Evolutionary conservation across 2,888 invertebrate species (phyloP).

Genomic region (Drosophila cyrtoloma): DNA sequence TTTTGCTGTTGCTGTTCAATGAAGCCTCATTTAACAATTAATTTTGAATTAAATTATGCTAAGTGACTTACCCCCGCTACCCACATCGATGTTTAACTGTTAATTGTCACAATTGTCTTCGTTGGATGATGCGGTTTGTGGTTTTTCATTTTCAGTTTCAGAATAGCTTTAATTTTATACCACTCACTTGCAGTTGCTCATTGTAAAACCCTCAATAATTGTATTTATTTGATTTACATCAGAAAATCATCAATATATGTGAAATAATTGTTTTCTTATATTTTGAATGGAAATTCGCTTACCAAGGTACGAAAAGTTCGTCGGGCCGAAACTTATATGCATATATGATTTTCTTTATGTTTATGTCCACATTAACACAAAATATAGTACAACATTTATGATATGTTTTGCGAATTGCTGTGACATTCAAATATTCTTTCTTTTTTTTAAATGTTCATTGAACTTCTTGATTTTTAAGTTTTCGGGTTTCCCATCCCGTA

Average conservation of each 20-base stretch:
- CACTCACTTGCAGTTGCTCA: slow-evolving; percentile 5
- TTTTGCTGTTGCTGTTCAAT: slow-evolving; percentile 11
- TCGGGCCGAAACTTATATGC: slow-evolving; percentile 7
- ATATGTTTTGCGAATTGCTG: slow-evolving; percentile 86
- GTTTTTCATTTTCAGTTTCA: slow-evolving; percentile 4
- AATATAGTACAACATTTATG: slow-evolving; percentile 85
- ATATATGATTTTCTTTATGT: slow-evolving; percentile 7
- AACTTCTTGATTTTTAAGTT: slow-evolving; percentile 37
- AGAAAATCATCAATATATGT: not conserved
- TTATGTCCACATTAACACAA: slow-evolving; percentile 74
- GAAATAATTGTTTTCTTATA: not conserved
- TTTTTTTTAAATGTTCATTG: slow-evolving; percentile 60
- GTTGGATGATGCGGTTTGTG: slow-evolving; percentile 16
- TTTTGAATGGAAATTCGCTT: slow-evolving; percentile 3
- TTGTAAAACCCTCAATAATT: not conserved
- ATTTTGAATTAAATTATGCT: slow-evolving; percentile 38
- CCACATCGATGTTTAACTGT: slow-evolving; percentile 14
- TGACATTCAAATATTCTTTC: slow-evolving; percentile 76
- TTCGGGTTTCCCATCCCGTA: slow-evolving; percentile 23
- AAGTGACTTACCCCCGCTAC: slow-evolving; percentile 24
- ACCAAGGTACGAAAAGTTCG: slow-evolving; percentile 20
- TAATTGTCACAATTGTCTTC: slow-evolving; percentile 50
- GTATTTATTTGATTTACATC: not conserved
- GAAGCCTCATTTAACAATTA: slow-evolving; percentile 36
- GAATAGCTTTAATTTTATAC: slow-evolving; percentile 14